phyloP scores from a whole-genome alignment of 2,113 vertebrate species.

The Thamnaconus septentrionalis region DNA sequence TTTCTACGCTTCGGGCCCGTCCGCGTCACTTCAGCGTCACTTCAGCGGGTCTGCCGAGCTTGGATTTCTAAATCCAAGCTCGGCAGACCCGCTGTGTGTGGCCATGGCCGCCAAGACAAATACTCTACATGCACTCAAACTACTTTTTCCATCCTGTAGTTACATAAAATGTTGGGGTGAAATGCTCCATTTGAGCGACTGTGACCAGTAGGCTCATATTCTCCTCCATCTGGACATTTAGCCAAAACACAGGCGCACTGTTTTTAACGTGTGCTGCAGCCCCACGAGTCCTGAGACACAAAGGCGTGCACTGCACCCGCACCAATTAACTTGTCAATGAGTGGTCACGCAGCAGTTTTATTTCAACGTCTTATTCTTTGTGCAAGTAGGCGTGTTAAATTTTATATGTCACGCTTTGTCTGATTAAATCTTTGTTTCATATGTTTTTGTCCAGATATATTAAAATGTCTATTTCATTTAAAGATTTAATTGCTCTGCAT shows the following conservation, averaged over 20 bases:
- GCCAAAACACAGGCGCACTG: conserved; percentile 20
- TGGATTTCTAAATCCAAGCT: not conserved
- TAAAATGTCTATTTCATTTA: too few species aligned
- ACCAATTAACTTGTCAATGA: conserved; percentile 1
- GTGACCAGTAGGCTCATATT: conserved; percentile 6
- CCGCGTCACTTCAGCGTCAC: not conserved
- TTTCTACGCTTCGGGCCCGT: too few species aligned
- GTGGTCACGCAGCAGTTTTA: not conserved
- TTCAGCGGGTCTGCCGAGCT: too few species aligned
- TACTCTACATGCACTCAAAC: not conserved
- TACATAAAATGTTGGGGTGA: conserved; percentile 14
- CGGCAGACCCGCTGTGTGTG: not conserved
- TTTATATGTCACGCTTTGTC: conserved; percentile 12
- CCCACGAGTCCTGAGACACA: not conserved
- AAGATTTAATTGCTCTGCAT: too few species aligned
- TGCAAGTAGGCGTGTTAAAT: not conserved
- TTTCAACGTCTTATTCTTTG: not conserved
- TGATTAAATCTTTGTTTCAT: conserved; percentile 1
- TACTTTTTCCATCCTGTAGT: conserved; percentile 11
- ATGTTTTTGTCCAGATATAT: too few species aligned
- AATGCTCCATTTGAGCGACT: not conserved
- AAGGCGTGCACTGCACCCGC: conserved; percentile 20
- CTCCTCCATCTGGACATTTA: conserved; percentile 25
- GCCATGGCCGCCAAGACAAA: not conserved
- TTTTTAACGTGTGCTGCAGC: conserved; percentile 15